Conservation (phyloP, 2,888 invertebrate genomes). For the Hirtodrosophila duncani region DNA sequence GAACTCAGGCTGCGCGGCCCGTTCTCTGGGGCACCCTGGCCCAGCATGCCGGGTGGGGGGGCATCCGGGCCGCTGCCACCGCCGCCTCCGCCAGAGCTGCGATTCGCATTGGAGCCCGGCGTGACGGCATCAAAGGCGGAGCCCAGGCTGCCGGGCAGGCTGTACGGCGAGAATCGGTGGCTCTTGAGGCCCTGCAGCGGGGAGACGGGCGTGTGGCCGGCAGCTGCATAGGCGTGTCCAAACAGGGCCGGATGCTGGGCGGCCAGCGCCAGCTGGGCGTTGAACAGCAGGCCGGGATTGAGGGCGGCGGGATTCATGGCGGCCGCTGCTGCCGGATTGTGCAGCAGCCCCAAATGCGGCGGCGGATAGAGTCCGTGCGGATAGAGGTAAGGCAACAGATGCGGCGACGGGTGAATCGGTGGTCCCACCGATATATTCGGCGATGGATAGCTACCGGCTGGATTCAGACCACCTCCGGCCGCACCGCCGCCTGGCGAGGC, state of each 20-base stretch:
- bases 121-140: slow-evolving; percentile 95
- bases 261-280: slow-evolving; percentile 91
- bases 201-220: slow-evolving; percentile 84
- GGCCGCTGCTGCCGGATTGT: slow-evolving; percentile 82
- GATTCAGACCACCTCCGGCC: slow-evolving; percentile 61
- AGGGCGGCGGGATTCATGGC: slow-evolving; percentile 80
- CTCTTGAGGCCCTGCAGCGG: slow-evolving; percentile 85
- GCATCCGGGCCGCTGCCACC: slow-evolving; percentile 41
- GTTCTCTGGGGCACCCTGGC: slow-evolving; percentile 62
- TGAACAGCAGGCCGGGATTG: slow-evolving; percentile 91
- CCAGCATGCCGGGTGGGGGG: slow-evolving; percentile 48
- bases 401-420: slow-evolving; percentile 93
- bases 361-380: slow-evolving; percentile 92
- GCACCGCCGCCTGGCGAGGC: slow-evolving; percentile 46
- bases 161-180: slow-evolving; percentile 93
- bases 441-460: slow-evolving; percentile 83
- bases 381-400: slow-evolving; percentile 93
- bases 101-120: slow-evolving; percentile 81
- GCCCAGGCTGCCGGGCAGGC: slow-evolving; percentile 87
- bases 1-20: slow-evolving; percentile 78
- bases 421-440: slow-evolving; percentile 97
- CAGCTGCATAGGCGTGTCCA: slow-evolving; percentile 81
- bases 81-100: slow-evolving; percentile 50
- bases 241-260: slow-evolving; percentile 91
- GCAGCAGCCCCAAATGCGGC: slow-evolving; percentile 83